Percentiles rank a stretch among this genome's conserved stretches.
Evolutionary conservation across 1,140 invertebrate species (phyloP).

Genomic region (Cydia splendana): DNA sequence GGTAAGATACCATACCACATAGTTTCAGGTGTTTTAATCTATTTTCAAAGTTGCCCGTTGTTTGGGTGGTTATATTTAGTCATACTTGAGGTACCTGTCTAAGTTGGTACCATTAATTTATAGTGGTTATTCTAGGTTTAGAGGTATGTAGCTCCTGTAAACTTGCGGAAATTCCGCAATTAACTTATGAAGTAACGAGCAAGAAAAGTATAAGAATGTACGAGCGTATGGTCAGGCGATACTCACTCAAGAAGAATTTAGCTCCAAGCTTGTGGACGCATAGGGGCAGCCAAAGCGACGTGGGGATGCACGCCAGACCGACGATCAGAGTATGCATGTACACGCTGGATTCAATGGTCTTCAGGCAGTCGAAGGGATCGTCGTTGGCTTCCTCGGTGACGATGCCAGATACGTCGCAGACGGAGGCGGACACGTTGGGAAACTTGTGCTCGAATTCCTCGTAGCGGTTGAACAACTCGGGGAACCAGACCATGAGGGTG

Average conservation of each 20-base stretch:
- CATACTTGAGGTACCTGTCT: too few relatives aligned
- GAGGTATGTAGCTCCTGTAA: too few relatives aligned
- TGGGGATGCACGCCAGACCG: conserved; percentile 86
- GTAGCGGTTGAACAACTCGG: conserved; percentile 88
- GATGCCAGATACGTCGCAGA: conserved; percentile 85
- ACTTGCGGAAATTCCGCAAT: not conserved
- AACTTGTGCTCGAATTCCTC: conserved; percentile 84
- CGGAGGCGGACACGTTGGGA: conserved; percentile 83
- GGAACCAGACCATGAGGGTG: conserved; percentile 92
- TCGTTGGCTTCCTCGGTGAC: conserved; percentile 62
- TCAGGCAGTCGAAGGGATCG: conserved; percentile 80
- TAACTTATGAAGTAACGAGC: too few relatives aligned
- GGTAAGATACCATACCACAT: too few relatives aligned
- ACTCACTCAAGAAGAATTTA: conserved; percentile 87
- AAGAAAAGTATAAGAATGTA: too few relatives aligned
- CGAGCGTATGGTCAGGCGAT: not conserved
- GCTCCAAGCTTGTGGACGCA: conserved; percentile 87
- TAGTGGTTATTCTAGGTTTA: too few relatives aligned
- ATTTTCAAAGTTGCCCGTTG: too few relatives aligned
- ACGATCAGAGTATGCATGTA: conserved; percentile 87
- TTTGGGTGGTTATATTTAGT: too few relatives aligned
- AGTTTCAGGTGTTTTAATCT: too few relatives aligned
- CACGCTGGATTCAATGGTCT: conserved; percentile 83
- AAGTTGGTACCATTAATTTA: too few relatives aligned
- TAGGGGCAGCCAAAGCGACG: conserved; percentile 85